A percentile compares a stretch with the other conserved stretches of the same genome.
phyloP scores from a whole-genome alignment of 2,888 invertebrate genomes.

The Urechis unicinctus region DNA sequence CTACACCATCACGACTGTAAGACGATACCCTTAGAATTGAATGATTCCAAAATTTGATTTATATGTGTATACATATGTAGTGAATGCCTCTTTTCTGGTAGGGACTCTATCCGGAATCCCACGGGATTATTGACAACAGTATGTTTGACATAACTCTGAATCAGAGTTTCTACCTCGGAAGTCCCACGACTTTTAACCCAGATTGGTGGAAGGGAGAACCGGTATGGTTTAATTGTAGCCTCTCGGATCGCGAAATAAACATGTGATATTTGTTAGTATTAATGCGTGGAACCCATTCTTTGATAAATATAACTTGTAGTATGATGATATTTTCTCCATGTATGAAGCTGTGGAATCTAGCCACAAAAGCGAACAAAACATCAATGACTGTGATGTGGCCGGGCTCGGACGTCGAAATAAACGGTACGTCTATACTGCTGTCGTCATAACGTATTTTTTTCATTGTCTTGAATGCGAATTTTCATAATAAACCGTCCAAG shows the following conservation, averaged over 20 bases:
- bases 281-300: too few species aligned
- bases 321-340: neutral
- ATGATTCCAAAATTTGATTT: neutral
- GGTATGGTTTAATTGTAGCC: constrained; percentile 20
- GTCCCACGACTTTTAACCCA: constrained; percentile 19
- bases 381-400: constrained; percentile 40
- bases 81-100: constrained; percentile 15
- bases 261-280: too few species aligned
- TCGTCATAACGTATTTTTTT: neutral
- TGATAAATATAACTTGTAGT: neutral
- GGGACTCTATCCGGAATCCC: constrained; percentile 48
- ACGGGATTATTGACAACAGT: constrained; percentile 49
- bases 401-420: constrained; percentile 27
- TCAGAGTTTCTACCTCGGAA: constrained; percentile 24
- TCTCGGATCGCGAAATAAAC: too few species aligned
- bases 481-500: too few species aligned
- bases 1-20: constrained; percentile 35
- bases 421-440: constrained; percentile 5
- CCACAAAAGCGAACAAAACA: constrained; percentile 29
- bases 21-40: constrained; percentile 1
- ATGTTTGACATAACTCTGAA: constrained; percentile 39
- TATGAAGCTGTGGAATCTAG: constrained; percentile 35
- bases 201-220: constrained; percentile 40
- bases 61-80: neutral
- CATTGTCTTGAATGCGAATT: too few species aligned